Conservation (phyloP, 2,797 vertebrate genomes). For the Protonibea diacanthus region DNA sequence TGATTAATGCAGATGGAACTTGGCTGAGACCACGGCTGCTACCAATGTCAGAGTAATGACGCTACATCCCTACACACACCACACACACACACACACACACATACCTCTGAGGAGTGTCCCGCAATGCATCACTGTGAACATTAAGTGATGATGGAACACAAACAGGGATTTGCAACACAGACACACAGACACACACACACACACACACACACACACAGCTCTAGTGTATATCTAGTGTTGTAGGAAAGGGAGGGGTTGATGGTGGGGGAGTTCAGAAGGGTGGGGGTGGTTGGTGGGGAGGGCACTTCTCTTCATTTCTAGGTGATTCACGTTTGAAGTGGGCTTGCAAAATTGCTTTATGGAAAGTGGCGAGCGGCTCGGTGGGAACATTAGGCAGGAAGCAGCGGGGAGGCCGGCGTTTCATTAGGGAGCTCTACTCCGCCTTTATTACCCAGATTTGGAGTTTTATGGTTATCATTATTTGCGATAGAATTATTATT, state of each 20-base stretch:
- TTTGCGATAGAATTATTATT: slow-evolving; percentile 79
- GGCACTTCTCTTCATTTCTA: slow-evolving; percentile 75
- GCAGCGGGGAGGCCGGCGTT: slow-evolving; percentile 74
- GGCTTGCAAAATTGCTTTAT: slow-evolving; percentile 83
- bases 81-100: slow-evolving; percentile 30
- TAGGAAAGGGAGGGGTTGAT: slow-evolving; percentile 28
- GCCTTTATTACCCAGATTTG: slow-evolving; percentile 79
- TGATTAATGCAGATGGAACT: slow-evolving; percentile 58
- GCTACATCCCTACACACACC: slow-evolving; percentile 37
- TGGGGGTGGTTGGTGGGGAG: slow-evolving; percentile 8
- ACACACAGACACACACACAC: slow-evolving; percentile 32
- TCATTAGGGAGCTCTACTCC: slow-evolving; percentile 79
- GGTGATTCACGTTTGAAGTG: slow-evolving; percentile 81
- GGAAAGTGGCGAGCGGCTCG: slow-evolving; percentile 76
- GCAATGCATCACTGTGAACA: slow-evolving; percentile 68
- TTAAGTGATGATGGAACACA: slow-evolving; percentile 75
- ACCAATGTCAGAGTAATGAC: slow-evolving; percentile 56
- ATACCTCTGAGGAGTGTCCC: slow-evolving; percentile 52
- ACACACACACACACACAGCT: slow-evolving; percentile 29
- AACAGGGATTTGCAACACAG: slow-evolving; percentile 65
- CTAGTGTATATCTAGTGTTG: slow-evolving; percentile 35
- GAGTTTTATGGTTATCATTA: slow-evolving; percentile 83
- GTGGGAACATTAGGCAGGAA: slow-evolving; percentile 74
- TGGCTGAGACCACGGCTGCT: slow-evolving; percentile 50
- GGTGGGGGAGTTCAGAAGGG: slow-evolving; percentile 29